Evolutionary conservation across 2,888 invertebrate species (phyloP).

Genomic region (Tyria jacobaeae): DNA sequence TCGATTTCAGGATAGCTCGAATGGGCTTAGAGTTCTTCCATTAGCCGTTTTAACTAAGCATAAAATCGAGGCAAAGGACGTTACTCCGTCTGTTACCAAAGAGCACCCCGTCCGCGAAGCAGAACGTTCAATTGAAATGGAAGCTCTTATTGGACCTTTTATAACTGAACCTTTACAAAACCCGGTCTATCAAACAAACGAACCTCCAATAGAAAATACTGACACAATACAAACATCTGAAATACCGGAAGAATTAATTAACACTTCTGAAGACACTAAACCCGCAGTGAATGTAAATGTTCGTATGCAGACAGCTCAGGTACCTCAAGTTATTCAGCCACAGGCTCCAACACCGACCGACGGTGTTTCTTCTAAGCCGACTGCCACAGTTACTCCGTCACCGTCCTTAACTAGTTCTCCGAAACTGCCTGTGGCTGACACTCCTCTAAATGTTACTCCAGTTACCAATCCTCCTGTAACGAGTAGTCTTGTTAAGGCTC

Average conservation of each 20-base stretch:
- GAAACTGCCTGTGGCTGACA: background rate
- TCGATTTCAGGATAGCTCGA: slow-evolving; percentile 68
- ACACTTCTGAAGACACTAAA: slow-evolving; percentile 2
- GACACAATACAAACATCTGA: slow-evolving; percentile 14
- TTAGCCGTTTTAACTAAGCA: slow-evolving; percentile 70
- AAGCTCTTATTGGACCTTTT: slow-evolving; percentile 70
- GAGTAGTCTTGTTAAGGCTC: background rate
- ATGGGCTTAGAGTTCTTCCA: slow-evolving; percentile 69
- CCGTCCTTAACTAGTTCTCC: background rate
- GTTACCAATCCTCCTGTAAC: background rate
- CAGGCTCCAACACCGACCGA: background rate
- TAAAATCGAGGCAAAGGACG: slow-evolving; percentile 54
- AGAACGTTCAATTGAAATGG: slow-evolving; percentile 75
- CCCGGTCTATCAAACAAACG: slow-evolving; percentile 6
- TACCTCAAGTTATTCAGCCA: background rate
- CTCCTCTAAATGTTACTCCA: no score
- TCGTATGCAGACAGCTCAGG: background rate
- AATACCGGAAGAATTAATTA: slow-evolving; percentile 5
- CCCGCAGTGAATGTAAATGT: background rate
- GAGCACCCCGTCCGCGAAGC: slow-evolving; percentile 75
- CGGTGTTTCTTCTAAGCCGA: background rate
- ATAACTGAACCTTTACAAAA: slow-evolving; percentile 43
- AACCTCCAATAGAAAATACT: slow-evolving; percentile 9
- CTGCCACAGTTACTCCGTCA: background rate
- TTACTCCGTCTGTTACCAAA: slow-evolving; percentile 45